Base-by-base conservation (phyloP, 92 coral and sea anemone genomes). In the Palythoa grandiflora region DNA sequence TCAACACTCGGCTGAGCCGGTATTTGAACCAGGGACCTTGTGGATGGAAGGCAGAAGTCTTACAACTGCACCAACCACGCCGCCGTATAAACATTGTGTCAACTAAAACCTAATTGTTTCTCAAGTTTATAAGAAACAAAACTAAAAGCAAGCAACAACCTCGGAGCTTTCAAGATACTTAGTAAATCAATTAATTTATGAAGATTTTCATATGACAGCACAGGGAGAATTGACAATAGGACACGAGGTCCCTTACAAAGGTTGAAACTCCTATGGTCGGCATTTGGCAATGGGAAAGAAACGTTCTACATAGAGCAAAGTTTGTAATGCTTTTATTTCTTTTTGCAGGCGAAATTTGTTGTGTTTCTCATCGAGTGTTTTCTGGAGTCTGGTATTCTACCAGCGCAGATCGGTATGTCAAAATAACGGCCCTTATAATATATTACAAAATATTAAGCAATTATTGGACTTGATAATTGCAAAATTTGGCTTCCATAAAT, bases 341-440 rank as follows among this genome's bases (percentile, higher is more conserved):
- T 38, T 54, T 89, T 84, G 11, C 87, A 97, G 99, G 99, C 99
- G 0, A 94, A 90, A 72, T 97, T 97, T 94, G 97, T 97, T 73
- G 99, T 95, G 66, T 85, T 91, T 50, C 90, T 97, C 16, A 95
- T 97, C 73, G 93, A 89, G 8, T 89, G 94, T 81, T 85, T 97
- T 77, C 81, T 97, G 87, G 94, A 92, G 47, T 95, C 98, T 39
- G 96, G 96, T 4, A 76, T 97, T 76, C 93, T 89, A 55, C 98
- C 99, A 28, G 79, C 90, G 15, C 98, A 95, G 52, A 91, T 97
- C 37, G 99, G 99, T 97, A 66, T 38, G 95, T 21, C 36, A 44
- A 13, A 19, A 19, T 47, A 19, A 16, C 47, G 13, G 15, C 35
- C 1, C 16, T 13, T 59, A n/a, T 10, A 59, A 59, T 59, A n/a